Evolutionary conservation across 2,888 invertebrate genomes (phyloP).

Genomic region (Lottia scabra): DNA sequence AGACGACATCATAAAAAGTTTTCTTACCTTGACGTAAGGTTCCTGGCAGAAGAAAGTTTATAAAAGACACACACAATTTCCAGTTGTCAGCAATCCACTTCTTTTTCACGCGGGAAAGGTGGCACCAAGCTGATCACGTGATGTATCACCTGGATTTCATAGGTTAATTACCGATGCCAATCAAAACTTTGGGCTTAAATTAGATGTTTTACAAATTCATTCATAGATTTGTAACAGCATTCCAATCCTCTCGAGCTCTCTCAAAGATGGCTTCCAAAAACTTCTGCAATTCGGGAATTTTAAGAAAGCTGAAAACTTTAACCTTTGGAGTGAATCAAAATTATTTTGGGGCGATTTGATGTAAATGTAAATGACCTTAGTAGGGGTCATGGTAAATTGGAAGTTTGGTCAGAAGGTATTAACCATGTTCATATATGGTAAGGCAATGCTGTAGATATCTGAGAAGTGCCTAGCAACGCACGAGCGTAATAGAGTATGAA

Average conservation of each 20-base stretch:
- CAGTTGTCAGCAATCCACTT: not conserved
- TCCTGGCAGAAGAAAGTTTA: not conserved
- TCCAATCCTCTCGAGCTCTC: too few species aligned
- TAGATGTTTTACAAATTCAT: too few species aligned
- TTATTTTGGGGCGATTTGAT: too few species aligned
- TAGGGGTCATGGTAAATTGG: too few species aligned
- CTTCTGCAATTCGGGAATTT: too few species aligned
- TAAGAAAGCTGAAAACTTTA: too few species aligned
- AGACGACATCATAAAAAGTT: not conserved
- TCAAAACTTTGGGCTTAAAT: not conserved
- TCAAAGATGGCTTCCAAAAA: too few species aligned
- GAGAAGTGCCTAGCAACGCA: constrained; percentile 6
- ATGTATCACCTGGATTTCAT: not conserved
- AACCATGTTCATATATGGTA: not conserved
- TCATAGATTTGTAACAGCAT: too few species aligned
- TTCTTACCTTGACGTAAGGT: not conserved
- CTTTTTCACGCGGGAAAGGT: not conserved
- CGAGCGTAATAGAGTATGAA: not conserved
- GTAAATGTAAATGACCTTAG: too few species aligned
- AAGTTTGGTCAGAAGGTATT: not conserved
- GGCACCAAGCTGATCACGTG: not conserved
- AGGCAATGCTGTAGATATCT: not conserved
- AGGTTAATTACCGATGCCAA: not conserved
- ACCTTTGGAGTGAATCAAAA: too few species aligned
- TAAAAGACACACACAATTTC: not conserved